phyloP scores from a whole-genome alignment of 2,888 invertebrate species.

The Embidobia sp. region DNA sequence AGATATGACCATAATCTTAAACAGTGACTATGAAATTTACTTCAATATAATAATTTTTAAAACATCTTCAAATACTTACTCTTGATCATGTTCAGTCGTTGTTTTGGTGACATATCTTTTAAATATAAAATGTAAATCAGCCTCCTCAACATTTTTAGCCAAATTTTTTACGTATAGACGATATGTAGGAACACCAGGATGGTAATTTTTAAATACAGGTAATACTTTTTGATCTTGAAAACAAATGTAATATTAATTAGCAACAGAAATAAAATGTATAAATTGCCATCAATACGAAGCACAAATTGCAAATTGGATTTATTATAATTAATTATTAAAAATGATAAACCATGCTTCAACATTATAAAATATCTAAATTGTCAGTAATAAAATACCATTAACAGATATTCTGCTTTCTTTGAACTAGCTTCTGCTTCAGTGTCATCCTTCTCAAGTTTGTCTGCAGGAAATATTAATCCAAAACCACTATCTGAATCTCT shows the following conservation, averaged over 20 bases:
- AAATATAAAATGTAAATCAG: slow-evolving; percentile 90
- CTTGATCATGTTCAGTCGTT: slow-evolving; percentile 74
- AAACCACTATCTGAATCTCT: slow-evolving; percentile 74
- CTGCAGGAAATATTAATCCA: slow-evolving; percentile 76
- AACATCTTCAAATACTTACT: slow-evolving; percentile 70
- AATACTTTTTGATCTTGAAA: slow-evolving; percentile 86
- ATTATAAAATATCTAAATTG: too few species aligned
- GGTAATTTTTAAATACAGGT: slow-evolving; percentile 93
- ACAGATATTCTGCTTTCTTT: slow-evolving; percentile 86
- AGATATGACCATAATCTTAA: too few species aligned
- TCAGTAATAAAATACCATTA: slow-evolving; percentile 81
- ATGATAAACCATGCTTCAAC: too few species aligned
- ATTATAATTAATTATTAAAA: too few species aligned
- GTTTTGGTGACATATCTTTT: slow-evolving; percentile 84
- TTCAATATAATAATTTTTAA: too few species aligned
- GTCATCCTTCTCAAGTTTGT: slow-evolving; percentile 70
- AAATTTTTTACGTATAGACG: slow-evolving; percentile 97
- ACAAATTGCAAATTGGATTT: too few species aligned
- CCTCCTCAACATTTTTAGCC: slow-evolving; percentile 88
- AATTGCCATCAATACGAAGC: too few species aligned
- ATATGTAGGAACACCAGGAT: slow-evolving; percentile 89
- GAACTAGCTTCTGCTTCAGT: slow-evolving; percentile 82
- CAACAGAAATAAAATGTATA: too few species aligned
- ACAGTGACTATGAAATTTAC: too few species aligned
- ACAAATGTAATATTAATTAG: slow-evolving; percentile 34